Evolutionary conservation across 2,113 vertebrate genomes (phyloP).

Genomic region (Shinisaurus crocodilurus): DNA sequence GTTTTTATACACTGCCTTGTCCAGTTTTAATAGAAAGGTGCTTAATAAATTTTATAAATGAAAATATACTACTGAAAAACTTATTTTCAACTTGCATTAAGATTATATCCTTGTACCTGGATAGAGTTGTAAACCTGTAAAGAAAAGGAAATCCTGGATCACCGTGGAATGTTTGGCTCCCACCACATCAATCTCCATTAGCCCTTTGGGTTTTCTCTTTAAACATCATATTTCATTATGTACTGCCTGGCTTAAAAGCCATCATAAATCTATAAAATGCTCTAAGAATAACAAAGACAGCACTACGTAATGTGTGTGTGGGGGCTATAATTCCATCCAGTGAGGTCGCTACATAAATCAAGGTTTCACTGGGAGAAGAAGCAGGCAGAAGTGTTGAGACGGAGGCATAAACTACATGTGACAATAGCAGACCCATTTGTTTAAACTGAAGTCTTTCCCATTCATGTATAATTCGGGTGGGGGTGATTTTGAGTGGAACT

Average conservation of each 20-base stretch:
- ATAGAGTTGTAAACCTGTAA: slow-evolving; percentile 49
- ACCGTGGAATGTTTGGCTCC: slow-evolving; percentile 35
- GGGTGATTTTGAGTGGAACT: too few relatives aligned
- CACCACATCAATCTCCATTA: slow-evolving; percentile 47
- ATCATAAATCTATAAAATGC: slow-evolving; percentile 48
- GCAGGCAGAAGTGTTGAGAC: fast-evolving
- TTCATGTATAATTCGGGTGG: too few relatives aligned
- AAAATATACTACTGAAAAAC: background rate
- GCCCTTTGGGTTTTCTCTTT: slow-evolving; percentile 45
- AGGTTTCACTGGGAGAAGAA: background rate
- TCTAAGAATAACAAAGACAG: slow-evolving; percentile 62
- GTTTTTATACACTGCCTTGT: background rate
- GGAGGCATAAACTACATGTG: background rate
- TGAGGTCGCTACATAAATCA: slow-evolving; percentile 48
- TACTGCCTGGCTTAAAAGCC: slow-evolving; percentile 58
- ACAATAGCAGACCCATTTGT: background rate
- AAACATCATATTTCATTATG: slow-evolving; percentile 61
- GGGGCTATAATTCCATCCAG: slow-evolving; percentile 43
- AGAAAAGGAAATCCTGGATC: slow-evolving; percentile 65
- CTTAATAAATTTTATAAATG: background rate
- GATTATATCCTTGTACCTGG: background rate
- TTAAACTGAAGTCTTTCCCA: background rate
- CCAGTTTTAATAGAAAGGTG: background rate
- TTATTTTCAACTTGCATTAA: background rate
- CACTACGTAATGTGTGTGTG: slow-evolving; percentile 35